phyloP scores from a whole-genome alignment of 2,797 vertebrate genomes.

The Otolemur crassicaudatus region DNA sequence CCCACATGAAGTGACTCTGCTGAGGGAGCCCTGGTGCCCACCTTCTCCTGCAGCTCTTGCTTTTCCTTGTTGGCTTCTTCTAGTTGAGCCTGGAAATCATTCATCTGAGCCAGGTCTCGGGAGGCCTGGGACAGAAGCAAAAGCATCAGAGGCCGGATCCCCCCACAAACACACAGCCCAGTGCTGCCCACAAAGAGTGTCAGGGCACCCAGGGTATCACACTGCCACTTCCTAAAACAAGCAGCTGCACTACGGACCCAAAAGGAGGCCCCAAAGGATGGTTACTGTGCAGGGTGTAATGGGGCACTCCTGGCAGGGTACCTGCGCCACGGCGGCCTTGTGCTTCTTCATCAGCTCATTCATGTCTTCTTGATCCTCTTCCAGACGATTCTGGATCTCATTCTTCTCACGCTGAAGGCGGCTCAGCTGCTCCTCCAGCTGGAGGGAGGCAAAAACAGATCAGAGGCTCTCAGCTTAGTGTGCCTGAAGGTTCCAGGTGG shows the following conservation, averaged over 20 bases:
- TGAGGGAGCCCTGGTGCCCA: conserved; percentile 76
- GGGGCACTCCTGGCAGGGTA: conserved; percentile 73
- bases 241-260: not conserved
- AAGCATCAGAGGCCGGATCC: not conserved
- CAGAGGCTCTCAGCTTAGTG: not conserved
- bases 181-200: not conserved
- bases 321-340: conserved; percentile 96
- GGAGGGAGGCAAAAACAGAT: conserved; percentile 66
- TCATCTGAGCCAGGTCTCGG: conserved; percentile 97
- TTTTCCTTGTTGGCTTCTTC: conserved; percentile 97
- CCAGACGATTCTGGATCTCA: conserved; percentile 95
- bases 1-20: not conserved
- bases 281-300: accelerated
- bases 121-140: conserved; percentile 89
- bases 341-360: conserved; percentile 99
- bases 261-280: not conserved
- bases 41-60: conserved; percentile 97
- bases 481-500: no score
- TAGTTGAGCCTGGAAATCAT: conserved; percentile 95
- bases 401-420: conserved; percentile 98
- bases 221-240: not conserved
- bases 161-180: not conserved
- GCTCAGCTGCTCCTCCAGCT: conserved; percentile 98
- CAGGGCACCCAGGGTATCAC: not conserved
- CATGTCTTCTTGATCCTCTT: conserved; percentile 98